Conservation (phyloP, 2,113 vertebrate species). For the Sorex araneus region DNA sequence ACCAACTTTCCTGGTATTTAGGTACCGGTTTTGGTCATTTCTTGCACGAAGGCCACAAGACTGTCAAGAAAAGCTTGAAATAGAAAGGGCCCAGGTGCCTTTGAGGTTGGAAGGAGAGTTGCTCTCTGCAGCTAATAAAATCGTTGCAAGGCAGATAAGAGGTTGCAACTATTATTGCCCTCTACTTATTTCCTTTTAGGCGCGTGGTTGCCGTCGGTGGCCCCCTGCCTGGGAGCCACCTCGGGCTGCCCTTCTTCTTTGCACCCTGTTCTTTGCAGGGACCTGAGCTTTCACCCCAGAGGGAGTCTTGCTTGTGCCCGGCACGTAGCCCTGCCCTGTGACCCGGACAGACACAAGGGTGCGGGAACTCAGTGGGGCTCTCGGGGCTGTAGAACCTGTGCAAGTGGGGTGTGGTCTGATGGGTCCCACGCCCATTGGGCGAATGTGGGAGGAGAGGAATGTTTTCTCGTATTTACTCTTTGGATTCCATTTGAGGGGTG, state of each 20-base stretch:
- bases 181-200: background rate
- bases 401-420: constrained; percentile 21
- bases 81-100: background rate
- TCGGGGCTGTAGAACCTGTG: constrained; percentile 48
- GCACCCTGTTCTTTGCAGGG: constrained; percentile 6
- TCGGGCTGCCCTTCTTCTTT: background rate
- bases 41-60: background rate
- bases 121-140: background rate
- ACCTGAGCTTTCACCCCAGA: constrained; percentile 15
- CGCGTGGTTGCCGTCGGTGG: constrained; percentile 13
- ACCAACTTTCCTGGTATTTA: background rate
- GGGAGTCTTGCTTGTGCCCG: background rate
- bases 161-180: background rate
- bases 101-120: background rate
- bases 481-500: constrained; percentile 34
- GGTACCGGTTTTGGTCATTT: background rate
- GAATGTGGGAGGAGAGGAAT: constrained; percentile 37
- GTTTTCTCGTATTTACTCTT: background rate
- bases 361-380: background rate
- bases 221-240: background rate
- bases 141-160: background rate
- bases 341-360: background rate
- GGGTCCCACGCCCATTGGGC: constrained; percentile 71
- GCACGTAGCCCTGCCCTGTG: background rate
- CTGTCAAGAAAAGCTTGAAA: background rate